A percentile compares a stretch with the other conserved stretches of the same genome.
phyloP scores from a whole-genome alignment of 35 echinoderm and acorn worm species.

The Eucidaris tribuloides region DNA sequence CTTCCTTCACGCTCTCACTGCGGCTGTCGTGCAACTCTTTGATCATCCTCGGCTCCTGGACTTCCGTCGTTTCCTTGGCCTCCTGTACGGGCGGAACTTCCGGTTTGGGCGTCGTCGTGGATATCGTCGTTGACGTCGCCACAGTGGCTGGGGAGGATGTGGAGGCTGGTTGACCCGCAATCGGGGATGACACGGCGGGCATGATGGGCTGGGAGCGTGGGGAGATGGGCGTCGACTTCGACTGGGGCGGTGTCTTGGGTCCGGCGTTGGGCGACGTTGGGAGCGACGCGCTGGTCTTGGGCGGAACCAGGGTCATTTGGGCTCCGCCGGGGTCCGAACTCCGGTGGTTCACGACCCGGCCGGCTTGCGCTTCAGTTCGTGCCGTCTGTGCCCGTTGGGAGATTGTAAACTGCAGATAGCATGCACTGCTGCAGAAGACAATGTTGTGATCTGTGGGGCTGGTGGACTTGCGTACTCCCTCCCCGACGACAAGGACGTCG shows the following conservation, averaged over 20 bases:
- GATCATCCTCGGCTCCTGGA: not conserved
- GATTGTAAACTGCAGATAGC: conserved; percentile 96
- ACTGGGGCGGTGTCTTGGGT: conserved; percentile 32
- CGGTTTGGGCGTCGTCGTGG: not conserved
- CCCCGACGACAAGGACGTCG: conserved; percentile 84
- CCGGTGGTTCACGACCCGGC: conserved; percentile 61
- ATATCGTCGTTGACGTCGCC: not conserved
- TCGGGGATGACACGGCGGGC: not conserved
- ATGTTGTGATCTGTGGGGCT: conserved; percentile 54
- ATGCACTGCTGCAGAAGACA: conserved; percentile 92
- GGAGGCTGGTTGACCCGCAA: not conserved
- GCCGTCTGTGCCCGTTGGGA: conserved; percentile 61
- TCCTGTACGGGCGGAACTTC: conserved; percentile 3
- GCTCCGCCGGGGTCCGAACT: conserved; percentile 12
- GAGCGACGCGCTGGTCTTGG: conserved; percentile 15
- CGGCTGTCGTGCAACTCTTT: conserved; percentile 20
- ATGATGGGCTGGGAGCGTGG: not conserved
- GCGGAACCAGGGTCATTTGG: not conserved
- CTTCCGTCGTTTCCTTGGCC: conserved; percentile 15
- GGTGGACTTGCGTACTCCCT: conserved; percentile 72
- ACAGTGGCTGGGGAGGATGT: not conserved
- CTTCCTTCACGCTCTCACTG: conserved; percentile 19
- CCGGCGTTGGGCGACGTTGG: conserved; percentile 1
- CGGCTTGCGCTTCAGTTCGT: conserved; percentile 10
- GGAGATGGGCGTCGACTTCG: conserved; percentile 18